Base-by-base conservation (phyloP, 2,113 vertebrate genomes). In the Passer domesticus region DNA sequence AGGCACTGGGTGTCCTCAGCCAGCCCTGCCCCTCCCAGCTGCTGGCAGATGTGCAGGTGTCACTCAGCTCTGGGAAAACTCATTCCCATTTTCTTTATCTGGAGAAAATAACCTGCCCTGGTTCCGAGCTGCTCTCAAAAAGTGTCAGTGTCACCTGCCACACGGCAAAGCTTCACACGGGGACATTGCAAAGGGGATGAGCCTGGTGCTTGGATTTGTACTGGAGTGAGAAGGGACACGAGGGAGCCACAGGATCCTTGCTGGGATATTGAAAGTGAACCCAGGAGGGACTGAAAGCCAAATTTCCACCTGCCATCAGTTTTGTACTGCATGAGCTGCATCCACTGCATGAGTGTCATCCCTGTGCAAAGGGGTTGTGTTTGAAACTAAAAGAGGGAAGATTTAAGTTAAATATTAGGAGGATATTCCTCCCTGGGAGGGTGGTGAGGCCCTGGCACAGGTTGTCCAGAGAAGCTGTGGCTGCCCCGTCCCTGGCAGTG, bases 341-440 rank as follows among this genome's bases (percentile, higher is more conserved):
- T 33, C 19, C 46, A 44, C 35, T 37, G 35, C 35, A 37, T 37
- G 35, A 37, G 11, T 28, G 4, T 21, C 13, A 7, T 53, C 28
- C 15, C 3, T 0, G 8, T 5, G 16, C 25, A 21, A 24, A 50
- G 37, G 14, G 3, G 2, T 6, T 4, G 4, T 19, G 5, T 25
- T 27, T 31, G 35, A 33, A 83, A 47, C 21, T 1, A 31, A 44
- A 46, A 41, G 16, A 47, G 24, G 46, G 53, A 53, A n/a, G 17
- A 20, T 35, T 75, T 41, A 18, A 2, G 5, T 41, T 39, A 60
- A 67, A 53, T n/a, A 35, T 35, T 31, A 8, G 24, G n/a, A 68
- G 35, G 24, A 35, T 47, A 10, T 30, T 41, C 27, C 33, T 60
- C 9, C 9, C 14, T 37, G 16, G 5, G 11, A 41, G 11, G 13